These are phyloP conservation scores for Poecilia velifera DNA, from an alignment of 2,797 vertebrate genomes.

Conservation along the genomic window DNA sequence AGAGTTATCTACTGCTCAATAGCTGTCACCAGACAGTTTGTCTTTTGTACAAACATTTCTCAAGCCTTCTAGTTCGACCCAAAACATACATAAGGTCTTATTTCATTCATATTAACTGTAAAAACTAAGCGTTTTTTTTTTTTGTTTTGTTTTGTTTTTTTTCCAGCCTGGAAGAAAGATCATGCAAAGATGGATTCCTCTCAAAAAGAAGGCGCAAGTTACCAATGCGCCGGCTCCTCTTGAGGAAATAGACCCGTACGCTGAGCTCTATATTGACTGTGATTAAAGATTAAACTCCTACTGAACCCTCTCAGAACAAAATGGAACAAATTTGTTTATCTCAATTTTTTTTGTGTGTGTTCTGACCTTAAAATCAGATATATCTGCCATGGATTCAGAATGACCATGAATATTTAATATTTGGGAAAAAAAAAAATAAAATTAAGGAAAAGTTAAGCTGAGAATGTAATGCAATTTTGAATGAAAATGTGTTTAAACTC, in stretches of 20 bases:
- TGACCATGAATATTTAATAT: background rate
- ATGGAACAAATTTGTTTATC: background rate
- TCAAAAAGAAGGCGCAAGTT: constrained; percentile 56
- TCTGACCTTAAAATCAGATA: background rate
- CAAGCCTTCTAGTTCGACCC: background rate
- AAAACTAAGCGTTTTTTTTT: background rate
- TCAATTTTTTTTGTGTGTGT: background rate
- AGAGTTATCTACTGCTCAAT: background rate
- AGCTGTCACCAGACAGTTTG: background rate
- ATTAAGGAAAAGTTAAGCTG: background rate
- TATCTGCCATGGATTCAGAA: background rate
- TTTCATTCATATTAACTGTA: background rate
- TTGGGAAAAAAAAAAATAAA: background rate
- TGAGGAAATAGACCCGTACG: constrained; percentile 73
- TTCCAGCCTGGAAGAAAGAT: constrained; percentile 71
- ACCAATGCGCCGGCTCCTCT: constrained; percentile 37
- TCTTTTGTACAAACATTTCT: background rate
- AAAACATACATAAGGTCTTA: background rate
- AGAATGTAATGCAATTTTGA: background rate
- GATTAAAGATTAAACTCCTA: background rate
- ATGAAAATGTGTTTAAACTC: background rate
- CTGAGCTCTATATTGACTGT: constrained; percentile 74
- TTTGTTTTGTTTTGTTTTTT: background rate
- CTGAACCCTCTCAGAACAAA: background rate
- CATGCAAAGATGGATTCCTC: constrained; percentile 71